Percentiles rank a stretch among this genome's conserved stretches.
phyloP scores from a whole-genome alignment of 2,113 vertebrate genomes.

The Oncorhynchus masou region DNA sequence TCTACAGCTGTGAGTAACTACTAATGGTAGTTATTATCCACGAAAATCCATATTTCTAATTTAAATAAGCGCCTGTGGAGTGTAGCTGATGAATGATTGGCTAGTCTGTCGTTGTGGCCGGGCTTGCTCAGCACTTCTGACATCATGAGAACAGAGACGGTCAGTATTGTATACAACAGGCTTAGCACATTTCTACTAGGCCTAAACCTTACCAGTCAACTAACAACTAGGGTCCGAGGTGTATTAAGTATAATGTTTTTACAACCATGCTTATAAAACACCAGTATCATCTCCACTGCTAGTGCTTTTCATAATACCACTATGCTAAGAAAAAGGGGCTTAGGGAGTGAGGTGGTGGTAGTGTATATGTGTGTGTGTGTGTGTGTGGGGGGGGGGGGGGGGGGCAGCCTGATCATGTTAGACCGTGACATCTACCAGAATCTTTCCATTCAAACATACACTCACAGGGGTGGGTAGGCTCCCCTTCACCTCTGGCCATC shows the following conservation, averaged over 20 bases:
- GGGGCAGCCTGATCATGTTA: constrained; percentile 64
- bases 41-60: not conserved
- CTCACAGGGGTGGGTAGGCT: not conserved
- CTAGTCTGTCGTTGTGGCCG: not conserved
- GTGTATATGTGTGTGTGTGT: too few species aligned
- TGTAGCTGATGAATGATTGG: not conserved
- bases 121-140: too few species aligned
- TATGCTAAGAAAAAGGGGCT: too few species aligned
- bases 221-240: too few species aligned
- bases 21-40: not conserved
- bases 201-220: too few species aligned
- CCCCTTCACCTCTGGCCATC: not conserved
- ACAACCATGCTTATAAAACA: too few species aligned
- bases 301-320: too few species aligned
- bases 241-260: too few species aligned
- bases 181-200: too few species aligned
- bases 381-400: constrained; percentile 18
- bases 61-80: not conserved
- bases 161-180: too few species aligned
- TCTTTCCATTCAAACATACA: constrained; percentile 42
- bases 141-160: too few species aligned
- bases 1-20: not conserved
- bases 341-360: not conserved
- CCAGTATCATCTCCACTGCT: too few species aligned
- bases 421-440: constrained; percentile 63